Percentiles rank a stretch among this genome's conserved stretches.
These are phyloP conservation scores for Heteromyza rotundicornis DNA, from an alignment of 2,888 invertebrate genomes.

Conservation along the genomic window DNA sequence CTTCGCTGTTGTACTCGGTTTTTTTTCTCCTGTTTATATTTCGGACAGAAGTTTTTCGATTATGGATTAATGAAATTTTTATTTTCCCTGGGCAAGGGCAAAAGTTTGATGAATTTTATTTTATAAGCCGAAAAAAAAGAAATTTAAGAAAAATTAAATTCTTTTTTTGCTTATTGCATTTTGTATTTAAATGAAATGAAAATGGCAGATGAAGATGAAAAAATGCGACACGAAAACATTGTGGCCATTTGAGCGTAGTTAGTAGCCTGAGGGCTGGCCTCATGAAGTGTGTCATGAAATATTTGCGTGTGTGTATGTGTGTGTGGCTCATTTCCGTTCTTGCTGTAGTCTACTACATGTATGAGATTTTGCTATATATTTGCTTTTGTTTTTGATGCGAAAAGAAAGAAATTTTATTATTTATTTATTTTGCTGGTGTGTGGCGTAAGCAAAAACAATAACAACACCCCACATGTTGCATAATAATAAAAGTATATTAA, in stretches of 20 bases:
- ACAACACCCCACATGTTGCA: neutral
- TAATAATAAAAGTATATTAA: neutral
- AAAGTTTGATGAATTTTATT: neutral
- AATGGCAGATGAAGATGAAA: too few species aligned
- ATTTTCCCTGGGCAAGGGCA: constrained; percentile 21
- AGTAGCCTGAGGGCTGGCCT: too few species aligned
- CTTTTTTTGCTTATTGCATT: too few species aligned
- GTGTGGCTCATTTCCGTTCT: neutral
- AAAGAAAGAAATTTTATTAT: too few species aligned
- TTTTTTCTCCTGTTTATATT: neutral
- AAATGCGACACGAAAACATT: too few species aligned
- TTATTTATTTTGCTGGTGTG: constrained; percentile 29
- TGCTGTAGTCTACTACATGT: neutral
- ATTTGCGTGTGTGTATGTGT: neutral
- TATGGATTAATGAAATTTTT: constrained; percentile 54
- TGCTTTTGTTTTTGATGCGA: constrained; percentile 31
- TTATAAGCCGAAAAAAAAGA: neutral
- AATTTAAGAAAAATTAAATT: neutral
- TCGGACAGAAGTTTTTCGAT: constrained; percentile 49
- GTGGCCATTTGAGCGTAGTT: too few species aligned
- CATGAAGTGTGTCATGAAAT: neutral
- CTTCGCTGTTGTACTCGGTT: neutral
- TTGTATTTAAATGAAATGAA: neutral
- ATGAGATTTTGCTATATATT: neutral
- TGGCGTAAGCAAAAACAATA: neutral